Conservation (phyloP, 1,140 invertebrate species). For the Scaptomyza montana region DNA sequence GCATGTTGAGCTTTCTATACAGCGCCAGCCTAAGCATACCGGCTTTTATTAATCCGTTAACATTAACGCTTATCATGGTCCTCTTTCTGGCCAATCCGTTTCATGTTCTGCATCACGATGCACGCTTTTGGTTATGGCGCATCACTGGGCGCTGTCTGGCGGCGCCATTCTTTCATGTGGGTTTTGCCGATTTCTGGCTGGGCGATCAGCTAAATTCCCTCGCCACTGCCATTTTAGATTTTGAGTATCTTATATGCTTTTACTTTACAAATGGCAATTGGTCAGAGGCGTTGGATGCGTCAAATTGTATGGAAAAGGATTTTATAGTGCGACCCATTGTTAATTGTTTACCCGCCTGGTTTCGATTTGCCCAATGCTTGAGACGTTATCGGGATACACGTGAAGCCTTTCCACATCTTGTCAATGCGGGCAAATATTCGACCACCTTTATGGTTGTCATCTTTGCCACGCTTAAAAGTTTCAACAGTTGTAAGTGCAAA, state of each 20-base stretch:
- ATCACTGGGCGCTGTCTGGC: conserved; percentile 92
- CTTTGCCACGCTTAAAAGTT: conserved; percentile 90
- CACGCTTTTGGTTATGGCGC: conserved; percentile 92
- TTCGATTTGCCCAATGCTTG: conserved; percentile 98
- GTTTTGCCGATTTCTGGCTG: conserved; percentile 99
- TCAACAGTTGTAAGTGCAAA: conserved; percentile 86
- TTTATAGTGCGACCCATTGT: conserved; percentile 90
- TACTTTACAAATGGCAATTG: conserved; percentile 90
- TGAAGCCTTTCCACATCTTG: conserved; percentile 97
- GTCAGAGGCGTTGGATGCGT: conserved; percentile 86
- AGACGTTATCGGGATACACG: conserved; percentile 95
- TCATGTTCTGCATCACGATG: conserved; percentile 95
- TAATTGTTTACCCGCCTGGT: conserved; percentile 97
- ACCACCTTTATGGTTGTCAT: conserved; percentile 98
- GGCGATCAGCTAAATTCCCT: conserved; percentile 99
- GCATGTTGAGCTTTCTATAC: conserved; percentile 92
- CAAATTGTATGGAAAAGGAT: conserved; percentile 87
- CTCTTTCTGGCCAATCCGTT: conserved; percentile 96
- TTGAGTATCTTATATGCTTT: conserved; percentile 96
- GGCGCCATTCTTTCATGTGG: conserved; percentile 97
- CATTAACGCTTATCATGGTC: conserved; percentile 93
- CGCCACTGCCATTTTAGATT: conserved; percentile 94
- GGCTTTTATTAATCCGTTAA: conserved; percentile 94
- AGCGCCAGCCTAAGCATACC: conserved; percentile 94
- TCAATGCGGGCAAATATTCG: conserved; percentile 99